These are phyloP conservation scores for Atta texana DNA, from an alignment of 1,140 invertebrate genomes.

Conservation along the genomic window DNA sequence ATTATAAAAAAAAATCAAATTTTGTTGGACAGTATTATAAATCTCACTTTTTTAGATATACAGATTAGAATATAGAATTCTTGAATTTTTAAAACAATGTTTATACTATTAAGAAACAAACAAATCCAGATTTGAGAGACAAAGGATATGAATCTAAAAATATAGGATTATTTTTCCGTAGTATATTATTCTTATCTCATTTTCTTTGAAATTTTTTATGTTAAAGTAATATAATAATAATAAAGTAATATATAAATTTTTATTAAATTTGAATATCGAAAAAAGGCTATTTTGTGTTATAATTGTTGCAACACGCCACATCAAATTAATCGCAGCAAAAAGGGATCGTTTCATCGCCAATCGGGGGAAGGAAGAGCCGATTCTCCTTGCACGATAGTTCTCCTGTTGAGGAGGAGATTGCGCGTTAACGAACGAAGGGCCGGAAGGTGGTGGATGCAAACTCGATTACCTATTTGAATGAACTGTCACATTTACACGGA, in stretches of 20 bases:
- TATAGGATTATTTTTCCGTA: background rate
- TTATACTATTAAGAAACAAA: background rate
- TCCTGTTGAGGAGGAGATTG: conserved; percentile 65
- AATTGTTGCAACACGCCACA: conserved; percentile 5
- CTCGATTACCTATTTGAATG: conserved; percentile 71
- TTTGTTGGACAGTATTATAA: too few relatives aligned
- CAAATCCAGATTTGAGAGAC: background rate
- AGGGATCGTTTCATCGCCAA: conserved; percentile 15
- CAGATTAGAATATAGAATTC: background rate
- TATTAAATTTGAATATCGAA: background rate
- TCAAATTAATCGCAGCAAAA: conserved; percentile 44
- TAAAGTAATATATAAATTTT: conserved; percentile 16
- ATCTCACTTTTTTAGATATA: background rate
- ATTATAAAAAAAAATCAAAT: too few relatives aligned
- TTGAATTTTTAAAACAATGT: background rate
- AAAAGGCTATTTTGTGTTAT: background rate
- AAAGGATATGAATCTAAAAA: background rate
- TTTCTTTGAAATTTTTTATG: conserved; percentile 28
- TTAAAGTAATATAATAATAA: background rate
- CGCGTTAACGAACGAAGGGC: conserved; percentile 69
- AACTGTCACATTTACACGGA: conserved; percentile 58
- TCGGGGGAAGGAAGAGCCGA: conserved; percentile 45
- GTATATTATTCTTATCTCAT: conserved; percentile 8
- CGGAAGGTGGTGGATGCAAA: conserved; percentile 71
- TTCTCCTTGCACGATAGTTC: conserved; percentile 8